Conservation (phyloP, 1,140 invertebrate genomes). For the Sycophaga agraensis region DNA sequence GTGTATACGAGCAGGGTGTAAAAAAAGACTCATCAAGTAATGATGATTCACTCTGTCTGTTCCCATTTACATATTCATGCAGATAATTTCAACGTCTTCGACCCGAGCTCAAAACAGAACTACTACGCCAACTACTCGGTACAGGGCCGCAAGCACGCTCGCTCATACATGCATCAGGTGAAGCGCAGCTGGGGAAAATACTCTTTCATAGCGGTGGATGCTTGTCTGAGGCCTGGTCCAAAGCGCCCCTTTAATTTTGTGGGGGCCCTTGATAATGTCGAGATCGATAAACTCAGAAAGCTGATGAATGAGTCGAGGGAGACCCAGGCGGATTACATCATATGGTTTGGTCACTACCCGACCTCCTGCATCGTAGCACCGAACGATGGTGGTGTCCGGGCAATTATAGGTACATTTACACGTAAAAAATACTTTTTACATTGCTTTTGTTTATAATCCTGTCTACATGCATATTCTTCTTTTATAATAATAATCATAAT, state of each 20-base stretch:
- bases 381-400: conserved; percentile 60
- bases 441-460: too few species aligned
- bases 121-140: conserved; percentile 80
- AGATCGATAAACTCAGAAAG: conserved; percentile 59
- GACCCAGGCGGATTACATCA: conserved; percentile 62
- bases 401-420: conserved; percentile 59
- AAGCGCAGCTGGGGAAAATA: conserved; percentile 62
- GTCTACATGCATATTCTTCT: too few species aligned
- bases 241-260: conserved; percentile 91
- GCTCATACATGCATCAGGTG: conserved; percentile 77
- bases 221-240: conserved; percentile 83
- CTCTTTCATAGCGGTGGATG: conserved; percentile 85
- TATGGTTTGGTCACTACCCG: conserved; percentile 94
- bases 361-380: conserved; percentile 81
- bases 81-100: conserved; percentile 89
- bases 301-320: conserved; percentile 57
- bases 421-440: too few species aligned
- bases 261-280: conserved; percentile 69
- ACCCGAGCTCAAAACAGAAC: conserved; percentile 70
- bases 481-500: too few species aligned
- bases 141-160: conserved; percentile 69
- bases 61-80: too few species aligned
- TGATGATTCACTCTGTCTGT: too few species aligned
- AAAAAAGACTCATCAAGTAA: too few species aligned
- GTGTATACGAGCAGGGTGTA: too few species aligned